Evolutionary conservation across 2,113 vertebrate genomes (phyloP), one percentile per base, ranked within the genome.

Genomic region (Ascaphus truei): DNA sequence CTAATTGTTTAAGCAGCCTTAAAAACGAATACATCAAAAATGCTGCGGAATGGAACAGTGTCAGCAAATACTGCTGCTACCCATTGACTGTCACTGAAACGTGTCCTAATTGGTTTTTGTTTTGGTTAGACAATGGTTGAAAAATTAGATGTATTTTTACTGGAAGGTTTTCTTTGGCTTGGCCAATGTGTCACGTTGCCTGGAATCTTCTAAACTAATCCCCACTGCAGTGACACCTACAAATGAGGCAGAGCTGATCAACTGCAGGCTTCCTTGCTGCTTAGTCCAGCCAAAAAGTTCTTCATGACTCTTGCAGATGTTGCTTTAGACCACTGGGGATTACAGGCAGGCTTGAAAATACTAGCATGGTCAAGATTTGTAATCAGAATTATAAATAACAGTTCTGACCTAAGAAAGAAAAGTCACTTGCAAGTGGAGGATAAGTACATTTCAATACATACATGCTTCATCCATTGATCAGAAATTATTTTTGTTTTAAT

Each of bases 221-320:
- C 50, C 73, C 27, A 45, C 31, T 5, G 48, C 18, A 39, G 34
- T 72, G 52, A 62, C 55, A 78, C 75, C 53, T 86, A 25, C 36
- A 77, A 75, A 30, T 72, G 75, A 67, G 30, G 36, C 71, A 56
- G 51, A 77, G 53, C 62, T 82, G 61, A 76, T 72, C 72, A 31
- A 53, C 62, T 72, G 34, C 58, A 71, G 36, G 62, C 56, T 73
- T 80, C 75, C 50, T 50, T 72, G 39, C 47, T 37, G 18, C 53
- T 74, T 41, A 73, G 66, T 59, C 26, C 43, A 76, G 59, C 78
- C 69, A 73, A 72, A 64, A 80, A 71, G 52, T 30, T 72, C 66
- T 73, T 82, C 79, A 68, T 37, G 36, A 76, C 27, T 84, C 71
- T 72, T 72, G 65, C 63, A 78, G 74, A 73, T 64, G 71, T 57